phyloP scores from a whole-genome alignment of 37 sponge, comb jelly and placozoan genomes.

The Diacarnus erythraeanus region DNA sequence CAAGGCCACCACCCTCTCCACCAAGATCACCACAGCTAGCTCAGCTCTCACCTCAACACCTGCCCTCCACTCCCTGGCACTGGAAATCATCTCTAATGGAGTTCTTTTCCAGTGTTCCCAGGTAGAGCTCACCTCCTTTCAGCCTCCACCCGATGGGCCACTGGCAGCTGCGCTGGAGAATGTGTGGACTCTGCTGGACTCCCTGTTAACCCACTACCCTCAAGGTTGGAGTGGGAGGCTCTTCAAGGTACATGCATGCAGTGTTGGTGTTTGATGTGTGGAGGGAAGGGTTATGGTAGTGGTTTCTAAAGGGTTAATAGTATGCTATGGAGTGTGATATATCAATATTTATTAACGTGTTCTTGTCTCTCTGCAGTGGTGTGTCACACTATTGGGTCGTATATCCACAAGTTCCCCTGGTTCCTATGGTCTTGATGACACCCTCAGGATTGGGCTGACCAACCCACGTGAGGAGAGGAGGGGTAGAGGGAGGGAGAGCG shows the following conservation, averaged over 20 bases:
- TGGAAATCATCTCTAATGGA: slow-evolving; percentile 35
- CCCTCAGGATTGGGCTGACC: slow-evolving; percentile 3
- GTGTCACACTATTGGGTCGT: slow-evolving; percentile 8
- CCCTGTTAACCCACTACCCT: slow-evolving; percentile 10
- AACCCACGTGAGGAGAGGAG: slow-evolving; percentile 8
- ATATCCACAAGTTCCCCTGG: not conserved
- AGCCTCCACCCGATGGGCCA: not conserved
- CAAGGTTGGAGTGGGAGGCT: slow-evolving; percentile 27
- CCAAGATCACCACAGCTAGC: slow-evolving; percentile 23
- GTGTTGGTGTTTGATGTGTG: too few species aligned
- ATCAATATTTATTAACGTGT: too few species aligned
- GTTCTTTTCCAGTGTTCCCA: slow-evolving; percentile 25
- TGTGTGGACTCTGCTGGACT: slow-evolving; percentile 12
- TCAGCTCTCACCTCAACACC: slow-evolving; percentile 23
- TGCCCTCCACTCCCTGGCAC: slow-evolving; percentile 37
- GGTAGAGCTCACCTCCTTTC: not conserved
- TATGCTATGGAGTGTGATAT: too few species aligned
- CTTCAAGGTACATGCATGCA: slow-evolving; percentile 36
- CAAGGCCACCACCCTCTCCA: slow-evolving; percentile 8
- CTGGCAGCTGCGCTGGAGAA: slow-evolving; percentile 7
- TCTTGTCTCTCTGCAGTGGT: slow-evolving; percentile 10
- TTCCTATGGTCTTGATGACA: slow-evolving; percentile 7
- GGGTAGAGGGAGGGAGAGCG: not conserved
- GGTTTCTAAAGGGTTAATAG: too few species aligned
- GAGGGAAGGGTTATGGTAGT: too few species aligned